A percentile compares a stretch with the other conserved stretches of the same genome.
Evolutionary conservation across 64 coral and sea anemone species (phyloP).

Genomic region (Exaiptasia diaphana): DNA sequence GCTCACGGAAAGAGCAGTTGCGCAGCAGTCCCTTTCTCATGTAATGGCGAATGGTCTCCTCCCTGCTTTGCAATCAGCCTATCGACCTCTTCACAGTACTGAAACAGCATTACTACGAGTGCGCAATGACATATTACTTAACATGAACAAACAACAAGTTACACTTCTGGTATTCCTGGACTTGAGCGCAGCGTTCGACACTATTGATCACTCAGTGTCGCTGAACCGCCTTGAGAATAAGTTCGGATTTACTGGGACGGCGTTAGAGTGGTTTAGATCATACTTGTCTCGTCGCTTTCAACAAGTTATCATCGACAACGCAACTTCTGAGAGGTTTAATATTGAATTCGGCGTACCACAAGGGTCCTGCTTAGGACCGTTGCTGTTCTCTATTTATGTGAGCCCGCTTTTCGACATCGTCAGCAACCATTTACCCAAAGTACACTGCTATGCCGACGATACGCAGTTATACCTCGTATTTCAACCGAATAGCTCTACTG

Average conservation of each 20-base stretch:
- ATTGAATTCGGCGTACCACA: background rate
- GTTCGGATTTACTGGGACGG: conserved; percentile 3
- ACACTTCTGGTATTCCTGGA: background rate
- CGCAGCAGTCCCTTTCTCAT: background rate
- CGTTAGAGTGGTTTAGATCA: conserved; percentile 9
- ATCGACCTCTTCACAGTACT: background rate
- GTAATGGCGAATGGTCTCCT: background rate
- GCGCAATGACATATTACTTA: conserved; percentile 7
- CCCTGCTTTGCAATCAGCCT: background rate
- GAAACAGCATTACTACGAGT: conserved; percentile 23
- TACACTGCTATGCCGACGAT: conserved; percentile 37
- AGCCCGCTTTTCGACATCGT: conserved; percentile 21
- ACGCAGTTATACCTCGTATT: conserved; percentile 11
- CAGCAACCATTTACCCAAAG: conserved; percentile 7
- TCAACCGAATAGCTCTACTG: background rate
- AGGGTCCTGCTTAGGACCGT: conserved; percentile 11
- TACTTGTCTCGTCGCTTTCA: background rate
- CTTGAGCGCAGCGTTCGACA: conserved; percentile 7
- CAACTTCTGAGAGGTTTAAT: background rate
- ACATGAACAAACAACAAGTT: background rate
- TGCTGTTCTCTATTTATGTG: conserved; percentile 22
- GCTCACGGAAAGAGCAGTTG: background rate
- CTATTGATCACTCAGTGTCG: background rate
- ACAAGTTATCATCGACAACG: background rate
- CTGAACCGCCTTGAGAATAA: background rate